Evolutionary conservation across 2,888 invertebrate species (phyloP).

Genomic region (Venustoraphidia nigricollis): DNA sequence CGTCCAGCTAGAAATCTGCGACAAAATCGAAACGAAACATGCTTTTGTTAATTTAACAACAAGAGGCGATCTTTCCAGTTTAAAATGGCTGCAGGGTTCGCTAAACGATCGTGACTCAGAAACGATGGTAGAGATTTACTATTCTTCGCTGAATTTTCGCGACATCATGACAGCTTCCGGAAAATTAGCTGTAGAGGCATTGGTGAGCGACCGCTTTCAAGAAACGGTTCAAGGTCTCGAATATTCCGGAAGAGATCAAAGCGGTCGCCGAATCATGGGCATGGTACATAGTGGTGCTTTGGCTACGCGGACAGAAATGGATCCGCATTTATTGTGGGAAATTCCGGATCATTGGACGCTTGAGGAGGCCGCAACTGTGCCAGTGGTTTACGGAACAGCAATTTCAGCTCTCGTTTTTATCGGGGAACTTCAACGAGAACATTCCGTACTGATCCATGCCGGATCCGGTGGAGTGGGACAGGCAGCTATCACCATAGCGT

Average conservation of each 20-base stretch:
- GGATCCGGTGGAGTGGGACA: conserved; percentile 58
- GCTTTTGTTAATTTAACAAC: conserved; percentile 60
- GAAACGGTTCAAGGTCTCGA: conserved; percentile 56
- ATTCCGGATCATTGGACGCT: conserved; percentile 59
- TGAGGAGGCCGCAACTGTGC: conserved; percentile 60
- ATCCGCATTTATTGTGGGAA: conserved; percentile 38
- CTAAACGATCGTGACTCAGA: conserved; percentile 17
- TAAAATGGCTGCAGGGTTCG: conserved; percentile 65
- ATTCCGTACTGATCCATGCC: conserved; percentile 33
- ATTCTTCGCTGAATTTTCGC: conserved; percentile 78
- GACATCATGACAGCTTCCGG: conserved; percentile 92
- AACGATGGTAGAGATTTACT: conserved; percentile 53
- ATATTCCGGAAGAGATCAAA: conserved; percentile 38
- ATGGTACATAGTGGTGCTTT: conserved; percentile 40
- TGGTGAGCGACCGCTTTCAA: conserved; percentile 45
- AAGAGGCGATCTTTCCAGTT: conserved; percentile 68
- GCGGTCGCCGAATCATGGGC: conserved; percentile 49
- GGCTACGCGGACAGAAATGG: conserved; percentile 41
- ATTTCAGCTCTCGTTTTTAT: not conserved
- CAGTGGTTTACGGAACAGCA: conserved; percentile 51
- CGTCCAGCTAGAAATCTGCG: too few relatives aligned
- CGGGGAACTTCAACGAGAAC: conserved; percentile 11
- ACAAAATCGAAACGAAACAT: conserved; percentile 35
- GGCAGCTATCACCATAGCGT: conserved; percentile 53
- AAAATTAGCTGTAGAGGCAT: conserved; percentile 60